These are phyloP conservation scores for Metridium senile DNA, from an alignment of 92 coral and sea anemone genomes.

Conservation along the genomic window DNA sequence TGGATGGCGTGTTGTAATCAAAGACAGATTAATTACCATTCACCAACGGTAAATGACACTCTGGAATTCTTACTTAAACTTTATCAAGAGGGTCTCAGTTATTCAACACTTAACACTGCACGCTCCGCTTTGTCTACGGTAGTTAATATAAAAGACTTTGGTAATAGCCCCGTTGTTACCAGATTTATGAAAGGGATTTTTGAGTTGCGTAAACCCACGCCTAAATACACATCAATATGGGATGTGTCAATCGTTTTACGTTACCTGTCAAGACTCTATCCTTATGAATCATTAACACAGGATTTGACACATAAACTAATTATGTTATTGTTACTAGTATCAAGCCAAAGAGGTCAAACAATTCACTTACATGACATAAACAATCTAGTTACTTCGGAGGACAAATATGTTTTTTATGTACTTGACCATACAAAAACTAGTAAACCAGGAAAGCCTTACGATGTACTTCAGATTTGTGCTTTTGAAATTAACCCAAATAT, in stretches of 20 bases:
- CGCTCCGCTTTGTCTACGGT: constrained; percentile 52
- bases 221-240: constrained; percentile 49
- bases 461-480: constrained; percentile 1
- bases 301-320: constrained; percentile 32
- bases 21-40: constrained; percentile 36
- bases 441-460: constrained; percentile 28
- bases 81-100: constrained; percentile 37
- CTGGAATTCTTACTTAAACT: constrained; percentile 43
- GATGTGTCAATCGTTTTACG: constrained; percentile 37
- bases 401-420: constrained; percentile 22
- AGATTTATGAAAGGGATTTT: constrained; percentile 51
- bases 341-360: constrained; percentile 49
- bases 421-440: constrained; percentile 48
- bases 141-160: constrained; percentile 21
- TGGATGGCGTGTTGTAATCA: constrained; percentile 60
- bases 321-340: constrained; percentile 37
- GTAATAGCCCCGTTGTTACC: constrained; percentile 35
- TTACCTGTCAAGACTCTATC: constrained; percentile 28
- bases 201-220: constrained; percentile 35
- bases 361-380: constrained; percentile 34
- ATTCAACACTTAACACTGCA: constrained; percentile 61
- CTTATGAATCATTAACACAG: constrained; percentile 30
- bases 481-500: constrained; percentile 22
- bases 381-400: constrained; percentile 19
- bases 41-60: constrained; percentile 41